Base-by-base conservation (phyloP, 2,113 vertebrate species). In the Calypte anna region DNA sequence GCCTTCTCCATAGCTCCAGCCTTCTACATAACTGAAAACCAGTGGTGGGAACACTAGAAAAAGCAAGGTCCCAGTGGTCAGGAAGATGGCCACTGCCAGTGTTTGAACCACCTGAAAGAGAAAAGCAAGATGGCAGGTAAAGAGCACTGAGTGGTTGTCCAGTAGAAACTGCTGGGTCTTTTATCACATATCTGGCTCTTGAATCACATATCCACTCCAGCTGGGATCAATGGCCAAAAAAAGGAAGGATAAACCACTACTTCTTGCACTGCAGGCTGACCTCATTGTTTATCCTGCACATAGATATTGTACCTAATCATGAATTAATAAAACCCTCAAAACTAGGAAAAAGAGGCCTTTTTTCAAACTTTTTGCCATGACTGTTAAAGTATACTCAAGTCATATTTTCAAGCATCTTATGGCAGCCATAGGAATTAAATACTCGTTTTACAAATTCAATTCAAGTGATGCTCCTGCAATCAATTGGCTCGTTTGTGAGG, bases 1-100 rank as follows among this genome's bases (percentile, higher is more conserved):
- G 10, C 98, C 98, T 97, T 98, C 98, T 44, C 98, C 68, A 0
- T 98, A 98, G 77, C 98, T 98, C 98, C 98, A 99, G 93, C 97
- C 98, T 94, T 98, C 98, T 92, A 99, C 98, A 0, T 98, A 98
- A 94, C 98, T 99, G 98, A 99, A 99, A 85, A 99, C 92, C 94
- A 99, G 67, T 27, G 98, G 98, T 1, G 99, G 99, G 76, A 98
- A 97, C 93, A 99, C 96, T 90, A 99, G 97, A 68, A 99, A 97
- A 75, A 98, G 94, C 93, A 99, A 86, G 30, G 98, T 98, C 46
- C 99, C 99, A 64, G 97, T 72, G 51, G 95, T 94, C 88, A 99
- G 96, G 97, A 99, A 99, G 68, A 98, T 90, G 64, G 95, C 94
- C 94, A 98, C 96, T 36, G 98, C 94, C 90, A 99, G 69, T n/a